Evolutionary conservation across 2,888 invertebrate genomes (phyloP), one percentile per base, ranked within the genome.

Genomic region (Tineola bisselliella): DNA sequence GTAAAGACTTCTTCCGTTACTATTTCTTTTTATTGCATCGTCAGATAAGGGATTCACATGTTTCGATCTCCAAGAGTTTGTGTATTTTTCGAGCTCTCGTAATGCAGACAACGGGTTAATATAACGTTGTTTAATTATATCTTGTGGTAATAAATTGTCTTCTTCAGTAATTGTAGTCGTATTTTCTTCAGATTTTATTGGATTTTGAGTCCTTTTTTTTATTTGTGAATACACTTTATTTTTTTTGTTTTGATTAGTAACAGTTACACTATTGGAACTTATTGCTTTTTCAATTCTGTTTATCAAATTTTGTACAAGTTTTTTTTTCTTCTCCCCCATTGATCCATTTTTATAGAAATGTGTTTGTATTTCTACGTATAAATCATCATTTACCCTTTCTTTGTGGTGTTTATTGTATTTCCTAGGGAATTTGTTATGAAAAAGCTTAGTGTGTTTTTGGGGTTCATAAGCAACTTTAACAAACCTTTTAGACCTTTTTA

Each of bases 331-430:
- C 57, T 81, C 79, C 0, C 79, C 81, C 68, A 77, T 78, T 59
- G 74, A 62, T 0, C 81, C 80, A 68, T 79, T 81, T 44, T 79
- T 76, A 61, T 83, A 77, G 57, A 82, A 80, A 66, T 84, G 84
- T 5, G 86, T 84, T 76, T 87, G 83, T 2, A 87, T 86, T 76
- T 86, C 84, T 1, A 87, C 78, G 43, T 72, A 83, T 0, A 86
- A 62, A 63, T 86, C 81, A 60, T 84, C 83, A 0, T 82, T 79
- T 12, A 74, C 71, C 8, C 69, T 71, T 48, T 44, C 71, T 69
- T 3, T 62, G 43, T 11, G 62, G 62, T 60, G 65, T 61, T 60
- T 71, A 72, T 61, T 61, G 58, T 63, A 62, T 68, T 38, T 61
- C 33, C 11, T 65, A 31, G 63, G 66, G 44, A 13, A 30, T 48